These are phyloP conservation scores for Mesaphorura yosii DNA, from an alignment of 1,140 invertebrate genomes.

Conservation along the genomic window DNA sequence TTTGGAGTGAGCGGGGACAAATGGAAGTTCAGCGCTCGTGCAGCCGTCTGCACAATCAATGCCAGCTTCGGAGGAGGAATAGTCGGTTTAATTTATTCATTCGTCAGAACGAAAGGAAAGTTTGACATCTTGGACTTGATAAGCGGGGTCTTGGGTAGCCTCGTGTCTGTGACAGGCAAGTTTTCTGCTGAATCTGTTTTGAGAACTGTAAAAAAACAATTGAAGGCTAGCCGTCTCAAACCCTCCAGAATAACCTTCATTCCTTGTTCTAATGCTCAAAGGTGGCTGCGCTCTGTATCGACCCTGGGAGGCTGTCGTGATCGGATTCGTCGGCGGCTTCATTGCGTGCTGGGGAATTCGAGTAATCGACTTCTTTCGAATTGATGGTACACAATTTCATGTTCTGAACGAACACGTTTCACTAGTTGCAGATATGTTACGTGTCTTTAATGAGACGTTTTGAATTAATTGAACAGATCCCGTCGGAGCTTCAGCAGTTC, in stretches of 20 bases:
- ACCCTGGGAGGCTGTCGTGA: conserved; percentile 43
- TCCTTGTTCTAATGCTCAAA: no score
- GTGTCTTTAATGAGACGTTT: no score
- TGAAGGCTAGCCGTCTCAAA: no score
- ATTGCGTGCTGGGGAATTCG: conserved; percentile 37
- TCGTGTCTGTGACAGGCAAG: conserved; percentile 45
- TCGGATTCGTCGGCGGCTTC: conserved; percentile 40
- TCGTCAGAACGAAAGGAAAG: conserved; percentile 36
- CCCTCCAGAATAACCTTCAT: no score
- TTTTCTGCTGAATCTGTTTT: no score
- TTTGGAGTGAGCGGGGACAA: conserved; percentile 43
- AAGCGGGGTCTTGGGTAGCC: conserved; percentile 42
- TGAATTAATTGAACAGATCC: no score
- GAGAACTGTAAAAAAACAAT: no score
- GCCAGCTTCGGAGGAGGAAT: conserved; percentile 44
- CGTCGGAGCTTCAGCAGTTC: conserved; percentile 43
- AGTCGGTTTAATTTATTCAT: conserved; percentile 37
- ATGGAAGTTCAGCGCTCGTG: conserved; percentile 43
- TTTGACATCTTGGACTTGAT: conserved; percentile 41
- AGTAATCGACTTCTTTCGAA: conserved; percentile 38
- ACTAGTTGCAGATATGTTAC: no score
- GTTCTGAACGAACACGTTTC: no score
- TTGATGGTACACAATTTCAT: no score
- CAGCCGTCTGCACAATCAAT: conserved; percentile 43
- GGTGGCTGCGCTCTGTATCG: conserved; percentile 43